Evolutionary conservation across 2,797 vertebrate species (phyloP), one percentile per base, ranked within the genome.

Genomic region (Melanotaenia parkinsoni): DNA sequence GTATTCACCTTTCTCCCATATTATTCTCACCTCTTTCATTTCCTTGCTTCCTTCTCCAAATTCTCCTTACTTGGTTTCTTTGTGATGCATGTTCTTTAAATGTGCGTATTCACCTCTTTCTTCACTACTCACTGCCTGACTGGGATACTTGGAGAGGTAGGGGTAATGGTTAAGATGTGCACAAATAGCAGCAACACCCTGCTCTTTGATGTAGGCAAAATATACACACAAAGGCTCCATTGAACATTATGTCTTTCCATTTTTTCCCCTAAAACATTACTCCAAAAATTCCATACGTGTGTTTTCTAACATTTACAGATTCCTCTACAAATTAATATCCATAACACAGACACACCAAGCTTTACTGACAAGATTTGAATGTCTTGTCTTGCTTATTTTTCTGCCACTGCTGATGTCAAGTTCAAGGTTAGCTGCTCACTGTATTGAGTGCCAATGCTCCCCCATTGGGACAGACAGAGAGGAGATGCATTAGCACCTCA

Each of bases 401-500:
- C 63, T 72, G 74, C 35, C 24, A 76, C 71, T 72, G 67, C 76
- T 56, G 73, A 60, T 83, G 71, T 86, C 87, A 80, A 86, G 86
- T 92, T 94, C 92, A 94, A 94, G 94, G 93, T 93, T 92, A 92
- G 91, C 79, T 91, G 91, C 89, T 93, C 89, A 93, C 91, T 84
- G 90, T 91, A 92, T 93, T 86, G 89, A 93, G 89, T 62, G 81
- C 81, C 87, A 86, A 61, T 63, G 77, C 83, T 81, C 83, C 80
- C 89, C 89, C 80, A 71, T 82, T 13, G 78, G 78, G 89, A 81
- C 1, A 3, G 77, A 81, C 68, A 72, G 85, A 82, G 86, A 38
- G 71, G 86, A 88, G 91, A 91, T 93, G 93, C 93, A 95, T 94
- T 95, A 94, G 91, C 92, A 93, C 91, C 93, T 94, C 93, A 4